Percentiles rank a stretch among this genome's conserved stretches.
Conservation (phyloP, 2,797 vertebrate genomes). For the Pitangus sulphuratus region DNA sequence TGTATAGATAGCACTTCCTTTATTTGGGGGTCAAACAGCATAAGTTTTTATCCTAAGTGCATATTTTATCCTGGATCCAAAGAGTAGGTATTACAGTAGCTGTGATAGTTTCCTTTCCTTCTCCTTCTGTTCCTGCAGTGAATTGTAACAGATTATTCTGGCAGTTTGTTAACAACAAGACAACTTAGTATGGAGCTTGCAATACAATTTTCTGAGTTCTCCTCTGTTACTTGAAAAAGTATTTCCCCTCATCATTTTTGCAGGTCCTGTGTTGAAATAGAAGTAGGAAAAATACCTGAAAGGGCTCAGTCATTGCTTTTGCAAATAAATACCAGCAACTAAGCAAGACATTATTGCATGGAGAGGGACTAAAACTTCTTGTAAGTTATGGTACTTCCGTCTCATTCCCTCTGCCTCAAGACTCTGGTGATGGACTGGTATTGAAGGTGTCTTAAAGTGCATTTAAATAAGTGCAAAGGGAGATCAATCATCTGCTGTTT, state of each 20-base stretch:
- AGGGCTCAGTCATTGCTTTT: not conserved
- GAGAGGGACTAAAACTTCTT: not conserved
- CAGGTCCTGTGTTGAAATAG: not conserved
- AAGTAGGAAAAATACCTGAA: not conserved
- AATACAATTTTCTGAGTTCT: not conserved
- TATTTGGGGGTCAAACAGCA: not conserved
- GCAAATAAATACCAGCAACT: not conserved
- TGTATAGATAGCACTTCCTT: not conserved
- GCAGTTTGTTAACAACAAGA: not conserved
- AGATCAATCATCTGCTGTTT: not conserved
- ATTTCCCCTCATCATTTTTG: not conserved
- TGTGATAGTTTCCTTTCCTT: not conserved
- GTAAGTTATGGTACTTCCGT: not conserved
- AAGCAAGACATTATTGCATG: not conserved
- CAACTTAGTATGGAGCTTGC: not conserved
- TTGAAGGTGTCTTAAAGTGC: not conserved
- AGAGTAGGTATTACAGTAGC: not conserved
- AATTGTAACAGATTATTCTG: not conserved
- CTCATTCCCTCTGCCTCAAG: not conserved
- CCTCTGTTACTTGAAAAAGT: not conserved
- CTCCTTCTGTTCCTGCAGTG: not conserved
- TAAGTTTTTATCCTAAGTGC: not conserved
- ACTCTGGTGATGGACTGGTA: not conserved
- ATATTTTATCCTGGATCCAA: not conserved
- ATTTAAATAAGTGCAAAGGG: not conserved